Evolutionary conservation across 2,888 invertebrate genomes (phyloP), one percentile per base, ranked within the genome.

Genomic region (Eilema depressum): DNA sequence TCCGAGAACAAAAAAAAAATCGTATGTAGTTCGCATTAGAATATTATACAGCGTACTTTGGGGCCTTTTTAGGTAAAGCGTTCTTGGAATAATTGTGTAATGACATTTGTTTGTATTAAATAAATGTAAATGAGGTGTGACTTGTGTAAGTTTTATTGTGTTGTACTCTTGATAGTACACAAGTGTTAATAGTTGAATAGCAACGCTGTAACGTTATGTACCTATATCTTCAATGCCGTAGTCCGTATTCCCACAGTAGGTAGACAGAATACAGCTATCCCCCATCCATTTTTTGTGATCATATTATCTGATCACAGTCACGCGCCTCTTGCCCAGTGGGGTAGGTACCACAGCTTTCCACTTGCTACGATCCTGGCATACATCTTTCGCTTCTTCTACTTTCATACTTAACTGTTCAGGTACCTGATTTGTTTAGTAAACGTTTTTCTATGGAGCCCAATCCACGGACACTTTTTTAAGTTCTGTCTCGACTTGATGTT

Each of bases 1-100:
- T 68, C 75, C 77, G 83, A 83, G 73, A 79, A 79, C 88, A 87
- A 86, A 89, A 84, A 59, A 83, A 82, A 82, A 71, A 57, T 37
- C 66, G 83, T 80, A 80, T 80, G 83, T 84, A 80, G 81, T 77
- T 75, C 71, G 77, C 69, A 78, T 76, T 77, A 79, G 74, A 75
- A 76, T 80, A 78, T 77, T 80, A 79, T 81, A 81, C 69, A 66
- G 73, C 73, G 69, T 71, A 75, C 77, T 83, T 80, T 79, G 83
- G 68, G 83, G 83, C 83, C 83, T 78, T 78, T 80, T 80, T 78
- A 81, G 81, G 81, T 81, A 81, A 81, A 81, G 14, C 61, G 53
- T 70, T 75, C 63, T 66, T 59, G 33, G 8, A 66, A 69, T 70
- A 62, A 71, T 77, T 77, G 69, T 75, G 69, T 71, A 73, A 74